Evolutionary conservation across 2,113 vertebrate genomes (phyloP).

Genomic region (Cyrtonyx montezumae): DNA sequence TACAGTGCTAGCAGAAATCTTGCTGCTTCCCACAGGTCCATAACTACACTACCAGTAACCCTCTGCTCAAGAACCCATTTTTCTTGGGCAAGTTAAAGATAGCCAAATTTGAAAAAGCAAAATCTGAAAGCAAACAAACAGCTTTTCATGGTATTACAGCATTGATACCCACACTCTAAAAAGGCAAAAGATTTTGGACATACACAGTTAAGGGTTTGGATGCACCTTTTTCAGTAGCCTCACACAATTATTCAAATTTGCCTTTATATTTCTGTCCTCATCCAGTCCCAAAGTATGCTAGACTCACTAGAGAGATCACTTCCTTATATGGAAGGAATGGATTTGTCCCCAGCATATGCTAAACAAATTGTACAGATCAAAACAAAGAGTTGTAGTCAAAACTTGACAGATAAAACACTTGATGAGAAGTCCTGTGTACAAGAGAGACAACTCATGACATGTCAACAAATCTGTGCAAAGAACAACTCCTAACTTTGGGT

Average conservation of each 20-base stretch:
- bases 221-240: background rate
- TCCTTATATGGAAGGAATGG: background rate
- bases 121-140: background rate
- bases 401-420: background rate
- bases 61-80: background rate
- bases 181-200: background rate
- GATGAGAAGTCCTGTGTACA: background rate
- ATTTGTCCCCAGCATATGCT: background rate
- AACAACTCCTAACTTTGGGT: background rate
- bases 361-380: background rate
- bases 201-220: background rate
- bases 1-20: background rate
- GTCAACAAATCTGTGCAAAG: background rate
- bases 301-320: background rate
- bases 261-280: background rate
- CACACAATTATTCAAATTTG: background rate
- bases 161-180: background rate
- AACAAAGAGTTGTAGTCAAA: background rate
- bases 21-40: background rate
- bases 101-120: background rate
- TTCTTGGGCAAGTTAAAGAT: background rate
- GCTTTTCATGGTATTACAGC: background rate
- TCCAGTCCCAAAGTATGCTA: background rate
- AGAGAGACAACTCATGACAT: background rate
- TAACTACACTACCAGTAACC: background rate